These are phyloP conservation scores for Agrotis segetum DNA, from an alignment of 2,888 invertebrate species.

Conservation along the genomic window DNA sequence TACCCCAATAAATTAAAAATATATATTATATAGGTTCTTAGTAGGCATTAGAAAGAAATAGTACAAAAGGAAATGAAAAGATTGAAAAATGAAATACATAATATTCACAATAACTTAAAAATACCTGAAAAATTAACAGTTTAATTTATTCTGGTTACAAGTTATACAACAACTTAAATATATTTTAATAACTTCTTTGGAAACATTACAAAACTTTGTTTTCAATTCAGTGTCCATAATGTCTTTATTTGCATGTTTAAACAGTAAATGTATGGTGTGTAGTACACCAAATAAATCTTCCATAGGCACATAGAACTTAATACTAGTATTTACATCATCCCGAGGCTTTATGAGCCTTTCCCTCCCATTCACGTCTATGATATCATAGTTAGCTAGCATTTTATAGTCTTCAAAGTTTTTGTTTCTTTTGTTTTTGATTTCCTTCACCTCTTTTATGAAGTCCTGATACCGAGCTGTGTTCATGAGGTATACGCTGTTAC, in stretches of 20 bases:
- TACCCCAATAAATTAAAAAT: neutral
- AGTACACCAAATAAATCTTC: conserved; percentile 81
- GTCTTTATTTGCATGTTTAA: conserved; percentile 77
- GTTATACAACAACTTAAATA: conserved; percentile 79
- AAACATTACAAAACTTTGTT: conserved; percentile 83
- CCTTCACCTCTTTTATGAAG: conserved; percentile 78
- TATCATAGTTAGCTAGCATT: conserved; percentile 80
- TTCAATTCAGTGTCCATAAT: conserved; percentile 78
- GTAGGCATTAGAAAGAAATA: neutral
- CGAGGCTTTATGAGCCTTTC: conserved; percentile 78
- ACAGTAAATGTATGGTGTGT: conserved; percentile 83
- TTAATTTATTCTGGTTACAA: conserved; percentile 64
- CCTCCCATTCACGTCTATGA: conserved; percentile 72
- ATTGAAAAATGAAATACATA: too few species aligned
- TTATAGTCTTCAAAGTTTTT: conserved; percentile 82
- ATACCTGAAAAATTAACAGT: neutral
- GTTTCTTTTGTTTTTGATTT: conserved; percentile 72
- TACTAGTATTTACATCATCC: conserved; percentile 64
- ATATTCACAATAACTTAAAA: neutral
- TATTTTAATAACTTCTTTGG: conserved; percentile 82
- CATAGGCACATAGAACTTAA: conserved; percentile 80
- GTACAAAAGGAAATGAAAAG: too few species aligned
- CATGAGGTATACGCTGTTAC: conserved; percentile 79
- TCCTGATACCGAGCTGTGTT: conserved; percentile 74
- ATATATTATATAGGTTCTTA: neutral